Evolutionary conservation across 2,113 vertebrate genomes (phyloP), one percentile per base, ranked within the genome.

Genomic region (Corydoras maculifer): DNA sequence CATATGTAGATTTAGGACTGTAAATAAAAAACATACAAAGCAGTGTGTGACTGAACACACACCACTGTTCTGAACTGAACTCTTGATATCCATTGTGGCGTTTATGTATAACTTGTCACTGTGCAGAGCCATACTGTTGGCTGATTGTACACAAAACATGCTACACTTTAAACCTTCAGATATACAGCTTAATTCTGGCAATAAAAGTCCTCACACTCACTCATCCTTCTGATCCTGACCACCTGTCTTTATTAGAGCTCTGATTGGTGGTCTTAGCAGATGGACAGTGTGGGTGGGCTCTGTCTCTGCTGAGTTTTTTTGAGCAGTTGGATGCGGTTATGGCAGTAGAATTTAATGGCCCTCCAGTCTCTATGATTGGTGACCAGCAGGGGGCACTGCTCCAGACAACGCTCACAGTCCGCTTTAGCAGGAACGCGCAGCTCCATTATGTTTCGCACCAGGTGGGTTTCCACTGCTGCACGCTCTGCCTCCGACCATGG

Each of bases 301-400:
- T 86, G 85, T 3, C 89, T 82, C 70, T 83, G 84, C 83, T 87
- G 84, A 66, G 86, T 90, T 69, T 90, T 90, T 82, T 91, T 90
- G 68, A 89, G 80, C 79, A 90, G 81, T 79, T 90, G 87, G 54
- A 90, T 91, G 70, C 88, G 89, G 74, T 90, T 91, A 86, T 90
- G 90, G 79, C 88, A 90, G 80, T 91, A 90, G 80, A 90, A 90
- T 76, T 90, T 90, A 67, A 91, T 87, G 49, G 88, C 88, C 15
- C 68, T 80, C 89, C 90, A 91, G 84, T 91, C 89, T 7, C 90
- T 84, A 64, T 83, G 85, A 79, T 91, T 91, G 80, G 86, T 87
- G 71, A 88, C 89, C 76, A 91, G 83, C 74, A 91, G 81, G 3
- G 90, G 90, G 80, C 88, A 91, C 76, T 87, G 89, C 79, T 89